A percentile compares a stretch with the other conserved stretches of the same genome.
These are phyloP conservation scores for Plebejus anna DNA, from an alignment of 2,888 invertebrate genomes.

Conservation along the genomic window DNA sequence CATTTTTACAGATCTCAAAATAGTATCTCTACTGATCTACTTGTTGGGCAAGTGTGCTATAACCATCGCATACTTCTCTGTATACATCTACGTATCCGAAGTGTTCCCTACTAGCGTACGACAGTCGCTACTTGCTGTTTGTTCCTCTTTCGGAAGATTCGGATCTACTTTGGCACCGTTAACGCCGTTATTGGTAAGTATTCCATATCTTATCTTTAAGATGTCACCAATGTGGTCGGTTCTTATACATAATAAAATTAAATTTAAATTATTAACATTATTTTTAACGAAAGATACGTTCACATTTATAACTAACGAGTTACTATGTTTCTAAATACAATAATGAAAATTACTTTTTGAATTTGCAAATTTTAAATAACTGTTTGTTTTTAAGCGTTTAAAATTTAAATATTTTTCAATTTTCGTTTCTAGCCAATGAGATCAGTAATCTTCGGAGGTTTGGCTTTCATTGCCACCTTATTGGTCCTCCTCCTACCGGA, in stretches of 20 bases:
- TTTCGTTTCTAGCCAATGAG: neutral
- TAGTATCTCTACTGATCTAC: constrained; percentile 75
- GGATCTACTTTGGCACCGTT: constrained; percentile 84
- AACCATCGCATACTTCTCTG: constrained; percentile 82
- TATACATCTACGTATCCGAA: constrained; percentile 84
- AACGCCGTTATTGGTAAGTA: constrained; percentile 81
- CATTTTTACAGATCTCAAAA: constrained; percentile 53
- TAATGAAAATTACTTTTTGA: too few species aligned
- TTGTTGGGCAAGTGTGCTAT: constrained; percentile 84
- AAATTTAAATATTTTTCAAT: constrained; percentile 36
- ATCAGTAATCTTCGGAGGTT: constrained; percentile 76
- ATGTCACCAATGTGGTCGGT: neutral
- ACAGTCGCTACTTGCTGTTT: constrained; percentile 81
- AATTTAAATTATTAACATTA: too few species aligned
- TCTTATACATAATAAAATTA: neutral
- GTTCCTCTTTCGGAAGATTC: constrained; percentile 82
- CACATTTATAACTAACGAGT: too few species aligned
- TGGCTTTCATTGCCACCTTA: constrained; percentile 76
- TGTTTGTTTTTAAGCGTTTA: neutral
- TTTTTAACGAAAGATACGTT: too few species aligned
- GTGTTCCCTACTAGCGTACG: constrained; percentile 84
- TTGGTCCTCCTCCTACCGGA: constrained; percentile 81
- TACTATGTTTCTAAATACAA: too few species aligned
- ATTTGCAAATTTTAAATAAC: too few species aligned
- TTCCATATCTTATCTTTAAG: neutral